Evolutionary conservation across 2,113 vertebrate genomes (phyloP), one percentile per base, ranked within the genome.

Genomic region (Pollimyrus isidori): DNA sequence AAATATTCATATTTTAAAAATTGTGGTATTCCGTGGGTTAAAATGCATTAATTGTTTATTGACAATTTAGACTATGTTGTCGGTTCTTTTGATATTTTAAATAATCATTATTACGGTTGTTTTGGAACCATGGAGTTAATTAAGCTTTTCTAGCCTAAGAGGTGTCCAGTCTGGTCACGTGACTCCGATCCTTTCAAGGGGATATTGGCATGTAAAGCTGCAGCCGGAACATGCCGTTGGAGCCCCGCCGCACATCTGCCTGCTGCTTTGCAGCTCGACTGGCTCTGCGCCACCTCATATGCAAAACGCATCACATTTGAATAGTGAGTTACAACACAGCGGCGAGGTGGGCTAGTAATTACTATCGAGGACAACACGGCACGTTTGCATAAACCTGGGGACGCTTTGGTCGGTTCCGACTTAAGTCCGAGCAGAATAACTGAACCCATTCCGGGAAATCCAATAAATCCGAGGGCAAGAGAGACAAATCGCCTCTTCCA

Each of bases 241-340:
- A 39, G 46, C 7, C 53, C 5, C 35, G 87, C 35, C 30, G 13
- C 53, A 73, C 89, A 87, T 52, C 48, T 76, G 62, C 10, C 21
- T 26, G 9, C 4, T 15, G 13, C 52, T n/a, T 26, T 49, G 56
- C 23, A 52, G 49, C 6, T 85, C 89, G 49, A 49, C 69, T 90
- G 86, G 89, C 35, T 10, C 49, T 45, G 35, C 58, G 88, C 88
- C 88, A 50, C 49, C 23, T 39, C 17, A 21, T 45, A 90, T 90
- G 86, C 89, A 90, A 90, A 90, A 46, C 1, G 3, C 42, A 4
- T 23, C 6, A 11, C n/a, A 90, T 90, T 90, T 90, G 86, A 86
- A 90, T 90, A 49, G 58, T 73, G 49, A 87, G 58, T 42, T 52
- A 76, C 45, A 83, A 11, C 48, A 73, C 58, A 73, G 84, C 48